phyloP scores from a whole-genome alignment of 2,797 vertebrate species.

The Myotis pilosus region DNA sequence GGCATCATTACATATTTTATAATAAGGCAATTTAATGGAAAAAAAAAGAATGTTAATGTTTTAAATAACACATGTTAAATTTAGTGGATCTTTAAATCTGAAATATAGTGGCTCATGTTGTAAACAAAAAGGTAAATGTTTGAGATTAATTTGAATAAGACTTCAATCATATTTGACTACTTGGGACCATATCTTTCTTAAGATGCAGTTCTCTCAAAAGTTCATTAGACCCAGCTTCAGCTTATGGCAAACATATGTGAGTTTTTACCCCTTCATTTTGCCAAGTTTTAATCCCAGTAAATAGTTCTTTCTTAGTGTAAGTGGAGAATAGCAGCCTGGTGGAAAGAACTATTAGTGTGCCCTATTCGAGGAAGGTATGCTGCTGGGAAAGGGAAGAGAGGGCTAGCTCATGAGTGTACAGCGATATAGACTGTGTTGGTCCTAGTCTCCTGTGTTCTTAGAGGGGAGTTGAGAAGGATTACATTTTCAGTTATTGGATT shows the following conservation, averaged over 20 bases:
- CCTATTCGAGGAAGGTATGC: background rate
- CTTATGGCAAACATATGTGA: slow-evolving; percentile 34
- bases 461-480: slow-evolving; percentile 9
- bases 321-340: background rate
- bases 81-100: slow-evolving; percentile 44
- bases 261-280: background rate
- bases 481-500: background rate
- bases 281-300: background rate
- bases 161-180: slow-evolving; percentile 56
- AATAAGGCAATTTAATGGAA: no score
- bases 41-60: background rate
- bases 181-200: slow-evolving; percentile 59
- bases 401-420: background rate
- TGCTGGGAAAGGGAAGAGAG: background rate
- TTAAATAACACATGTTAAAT: slow-evolving; percentile 25
- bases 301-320: background rate
- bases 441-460: background rate
- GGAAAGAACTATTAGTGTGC: background rate
- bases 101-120: slow-evolving; percentile 51
- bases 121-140: slow-evolving; percentile 10
- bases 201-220: background rate
- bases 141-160: slow-evolving; percentile 49
- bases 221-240: slow-evolving; percentile 21
- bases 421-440: background rate
- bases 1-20: no score